phyloP scores from a whole-genome alignment of 2,797 vertebrate genomes.

The Darevskia nairensis region DNA sequence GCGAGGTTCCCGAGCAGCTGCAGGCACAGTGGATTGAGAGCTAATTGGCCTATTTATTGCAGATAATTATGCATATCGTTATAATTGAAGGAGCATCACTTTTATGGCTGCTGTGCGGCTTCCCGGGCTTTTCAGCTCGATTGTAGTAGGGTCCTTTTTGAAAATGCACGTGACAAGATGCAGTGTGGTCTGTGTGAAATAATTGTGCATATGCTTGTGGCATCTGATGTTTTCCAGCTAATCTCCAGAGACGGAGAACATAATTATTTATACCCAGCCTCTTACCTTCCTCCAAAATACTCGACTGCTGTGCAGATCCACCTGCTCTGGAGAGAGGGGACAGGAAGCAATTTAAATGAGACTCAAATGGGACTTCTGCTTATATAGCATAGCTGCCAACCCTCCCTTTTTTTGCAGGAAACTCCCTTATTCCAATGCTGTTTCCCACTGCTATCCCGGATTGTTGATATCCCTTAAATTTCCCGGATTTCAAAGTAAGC shows the following conservation, averaged over 20 bases:
- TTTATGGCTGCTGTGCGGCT: conserved; percentile 26
- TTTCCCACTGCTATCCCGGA: no score
- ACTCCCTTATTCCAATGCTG: no score
- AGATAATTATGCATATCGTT: conserved; percentile 31
- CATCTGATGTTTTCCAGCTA: not conserved
- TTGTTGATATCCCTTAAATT: no score
- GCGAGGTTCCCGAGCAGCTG: conserved; percentile 42
- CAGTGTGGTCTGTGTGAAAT: not conserved
- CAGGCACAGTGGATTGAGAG: conserved; percentile 46
- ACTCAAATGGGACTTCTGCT: not conserved
- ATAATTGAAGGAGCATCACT: conserved; percentile 35
- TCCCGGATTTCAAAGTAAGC: no score
- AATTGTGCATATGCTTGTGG: not conserved
- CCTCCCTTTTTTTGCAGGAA: no score
- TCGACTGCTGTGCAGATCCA: not conserved
- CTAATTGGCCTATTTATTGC: conserved; percentile 54
- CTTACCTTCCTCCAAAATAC: not conserved
- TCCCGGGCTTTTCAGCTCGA: conserved; percentile 7
- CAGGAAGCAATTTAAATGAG: not conserved
- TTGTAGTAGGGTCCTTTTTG: conserved; percentile 24
- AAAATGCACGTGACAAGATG: not conserved
- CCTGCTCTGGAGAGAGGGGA: not conserved
- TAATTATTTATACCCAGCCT: not conserved
- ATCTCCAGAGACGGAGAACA: not conserved
- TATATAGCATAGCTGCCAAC: not conserved